These are phyloP conservation scores for Pseudonaja textilis DNA, from an alignment of 2,113 vertebrate species.

Conservation along the genomic window DNA sequence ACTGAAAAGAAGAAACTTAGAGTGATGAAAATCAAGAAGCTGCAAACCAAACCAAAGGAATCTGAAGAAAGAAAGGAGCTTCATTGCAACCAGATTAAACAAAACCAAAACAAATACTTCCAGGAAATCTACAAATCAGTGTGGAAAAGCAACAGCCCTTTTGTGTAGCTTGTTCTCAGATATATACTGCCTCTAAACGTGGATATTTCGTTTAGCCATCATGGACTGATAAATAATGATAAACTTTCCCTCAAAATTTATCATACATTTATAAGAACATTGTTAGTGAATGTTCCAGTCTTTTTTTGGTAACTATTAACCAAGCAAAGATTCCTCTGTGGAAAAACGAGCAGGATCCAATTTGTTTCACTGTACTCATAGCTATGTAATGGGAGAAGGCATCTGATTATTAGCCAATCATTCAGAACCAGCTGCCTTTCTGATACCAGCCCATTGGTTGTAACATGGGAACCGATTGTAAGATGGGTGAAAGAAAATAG, in stretches of 20 bases:
- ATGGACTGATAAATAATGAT: neutral
- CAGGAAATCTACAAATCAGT: neutral
- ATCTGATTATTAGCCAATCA: neutral
- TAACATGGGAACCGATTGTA: neutral
- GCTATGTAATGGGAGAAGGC: neutral
- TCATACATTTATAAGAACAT: neutral
- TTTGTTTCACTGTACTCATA: neutral
- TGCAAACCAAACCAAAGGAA: neutral
- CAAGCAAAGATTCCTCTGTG: neutral
- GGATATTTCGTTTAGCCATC: neutral
- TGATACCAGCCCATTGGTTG: neutral
- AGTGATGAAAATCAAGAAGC: constrained; percentile 2
- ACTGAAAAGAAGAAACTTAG: constrained; percentile 24
- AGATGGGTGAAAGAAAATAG: neutral
- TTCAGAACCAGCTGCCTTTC: neutral
- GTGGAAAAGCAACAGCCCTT: neutral
- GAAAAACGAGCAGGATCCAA: neutral
- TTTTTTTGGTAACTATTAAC: neutral
- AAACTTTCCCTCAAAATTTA: neutral
- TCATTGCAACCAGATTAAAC: neutral
- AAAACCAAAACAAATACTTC: neutral
- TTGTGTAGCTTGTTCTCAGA: neutral
- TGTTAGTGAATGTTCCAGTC: neutral
- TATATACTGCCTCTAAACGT: neutral
- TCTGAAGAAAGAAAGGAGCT: neutral